phyloP scores from a whole-genome alignment of 2,113 vertebrate species.

The Fulica atra region DNA sequence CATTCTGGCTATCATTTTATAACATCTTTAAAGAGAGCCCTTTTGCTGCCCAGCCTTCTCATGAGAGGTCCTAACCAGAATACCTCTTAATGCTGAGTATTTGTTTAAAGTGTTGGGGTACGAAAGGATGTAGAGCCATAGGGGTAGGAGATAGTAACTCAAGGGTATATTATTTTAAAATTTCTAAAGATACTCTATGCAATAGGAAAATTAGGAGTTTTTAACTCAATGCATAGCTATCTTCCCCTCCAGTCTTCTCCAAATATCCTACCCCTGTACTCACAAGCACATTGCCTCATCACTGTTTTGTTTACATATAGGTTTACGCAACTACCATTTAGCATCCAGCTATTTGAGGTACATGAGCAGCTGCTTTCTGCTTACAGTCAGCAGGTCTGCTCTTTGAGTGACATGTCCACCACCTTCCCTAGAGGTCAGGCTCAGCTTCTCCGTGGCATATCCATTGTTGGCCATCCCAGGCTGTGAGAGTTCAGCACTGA shows the following conservation, averaged over 20 bases:
- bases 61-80: background rate
- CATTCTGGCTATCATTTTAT: background rate
- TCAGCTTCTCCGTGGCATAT: background rate
- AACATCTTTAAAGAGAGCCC: accelerated
- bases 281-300: background rate
- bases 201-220: background rate
- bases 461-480: background rate
- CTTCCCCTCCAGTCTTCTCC: background rate
- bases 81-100: accelerated
- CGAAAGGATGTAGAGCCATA: accelerated
- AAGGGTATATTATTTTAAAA: background rate
- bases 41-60: background rate
- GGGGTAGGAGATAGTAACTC: background rate
- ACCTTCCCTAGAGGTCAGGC: background rate
- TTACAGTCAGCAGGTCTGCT: background rate
- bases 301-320: background rate
- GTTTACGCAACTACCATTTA: background rate
- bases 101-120: background rate
- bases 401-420: background rate
- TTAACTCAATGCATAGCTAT: background rate
- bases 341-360: background rate
- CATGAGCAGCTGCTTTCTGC: background rate
- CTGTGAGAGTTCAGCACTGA: constrained; percentile 21
- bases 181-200: background rate
- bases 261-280: background rate